phyloP scores from a whole-genome alignment of 2,888 invertebrate genomes.

The Chrysodeixis includens region DNA sequence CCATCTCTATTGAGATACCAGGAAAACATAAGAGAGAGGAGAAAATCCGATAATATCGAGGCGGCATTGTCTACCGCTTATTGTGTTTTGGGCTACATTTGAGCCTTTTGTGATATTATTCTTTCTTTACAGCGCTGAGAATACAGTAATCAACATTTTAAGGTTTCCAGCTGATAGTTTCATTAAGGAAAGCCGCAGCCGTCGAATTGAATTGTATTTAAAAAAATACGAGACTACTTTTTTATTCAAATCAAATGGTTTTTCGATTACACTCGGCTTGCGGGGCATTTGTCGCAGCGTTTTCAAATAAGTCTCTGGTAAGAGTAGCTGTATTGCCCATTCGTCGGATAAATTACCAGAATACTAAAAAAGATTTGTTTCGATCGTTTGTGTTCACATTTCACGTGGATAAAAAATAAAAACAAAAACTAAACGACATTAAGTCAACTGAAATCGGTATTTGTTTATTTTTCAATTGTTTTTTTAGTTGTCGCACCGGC shows the following conservation, averaged over 20 bases:
- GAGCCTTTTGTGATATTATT: constrained; percentile 50
- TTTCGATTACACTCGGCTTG: constrained; percentile 19
- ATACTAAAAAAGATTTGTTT: constrained; percentile 6
- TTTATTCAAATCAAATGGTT: constrained; percentile 39
- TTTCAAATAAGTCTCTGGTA: constrained; percentile 17
- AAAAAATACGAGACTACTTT: constrained; percentile 15
- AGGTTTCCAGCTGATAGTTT: constrained; percentile 52
- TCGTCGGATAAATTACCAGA: constrained; percentile 20
- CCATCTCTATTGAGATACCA: constrained; percentile 51
- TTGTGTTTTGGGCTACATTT: constrained; percentile 58
- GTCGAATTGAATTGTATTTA: constrained; percentile 25
- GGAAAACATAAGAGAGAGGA: constrained; percentile 61
- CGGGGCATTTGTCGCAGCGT: constrained; percentile 22
- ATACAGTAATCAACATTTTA: constrained; percentile 43
- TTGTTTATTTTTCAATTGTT: constrained; percentile 6
- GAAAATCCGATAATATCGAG: constrained; percentile 62
- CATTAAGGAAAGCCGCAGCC: constrained; percentile 33
- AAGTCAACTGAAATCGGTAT: constrained; percentile 7
- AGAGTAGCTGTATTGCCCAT: constrained; percentile 31
- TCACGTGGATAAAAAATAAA: not conserved
- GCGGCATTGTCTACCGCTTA: constrained; percentile 60
- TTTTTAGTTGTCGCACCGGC: not conserved
- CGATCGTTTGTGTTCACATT: not conserved
- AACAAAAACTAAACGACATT: not conserved
- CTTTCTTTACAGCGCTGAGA: constrained; percentile 28